These are phyloP conservation scores for Temnopleurus reevesii DNA, from an alignment of 53 echinoderm and acorn worm genomes.

Conservation along the genomic window DNA sequence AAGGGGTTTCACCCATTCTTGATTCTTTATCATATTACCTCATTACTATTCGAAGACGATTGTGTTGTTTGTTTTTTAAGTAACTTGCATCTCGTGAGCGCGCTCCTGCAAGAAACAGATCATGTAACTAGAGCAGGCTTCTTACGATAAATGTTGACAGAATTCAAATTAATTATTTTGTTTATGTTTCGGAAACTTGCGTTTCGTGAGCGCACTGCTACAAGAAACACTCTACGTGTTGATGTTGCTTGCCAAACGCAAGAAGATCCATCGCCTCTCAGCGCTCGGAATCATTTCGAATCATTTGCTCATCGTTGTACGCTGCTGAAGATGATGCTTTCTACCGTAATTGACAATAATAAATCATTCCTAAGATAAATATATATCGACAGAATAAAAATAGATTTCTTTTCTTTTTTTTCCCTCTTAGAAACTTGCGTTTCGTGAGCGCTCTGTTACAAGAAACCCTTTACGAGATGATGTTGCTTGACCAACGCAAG, in stretches of 20 bases:
- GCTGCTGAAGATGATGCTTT: no score
- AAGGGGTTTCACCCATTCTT: no score
- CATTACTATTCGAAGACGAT: no score
- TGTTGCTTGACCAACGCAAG: slow-evolving; percentile 83
- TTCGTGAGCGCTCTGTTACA: slow-evolving; percentile 90
- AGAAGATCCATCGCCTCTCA: slow-evolving; percentile 81
- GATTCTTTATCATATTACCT: no score
- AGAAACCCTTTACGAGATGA: slow-evolving; percentile 87
- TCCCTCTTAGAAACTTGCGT: slow-evolving; percentile 69
- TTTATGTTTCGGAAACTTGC: slow-evolving; percentile 77
- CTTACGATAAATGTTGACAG: no score
- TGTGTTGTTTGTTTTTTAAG: no score
- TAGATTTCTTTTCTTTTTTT: no score
- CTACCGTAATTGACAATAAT: no score
- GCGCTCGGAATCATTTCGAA: slow-evolving; percentile 88
- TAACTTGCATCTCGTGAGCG: slow-evolving; percentile 80
- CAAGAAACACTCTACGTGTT: slow-evolving; percentile 91
- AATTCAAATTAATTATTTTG: no score
- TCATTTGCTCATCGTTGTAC: slow-evolving; percentile 91
- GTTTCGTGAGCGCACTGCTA: slow-evolving; percentile 85
- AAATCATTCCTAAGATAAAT: no score
- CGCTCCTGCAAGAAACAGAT: slow-evolving; percentile 93
- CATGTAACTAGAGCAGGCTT: slow-evolving; percentile 82
- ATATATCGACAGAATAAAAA: no score
- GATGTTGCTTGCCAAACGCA: slow-evolving; percentile 82